Base-by-base conservation (phyloP, 2,888 invertebrate species). In the Apoda limacodes region DNA sequence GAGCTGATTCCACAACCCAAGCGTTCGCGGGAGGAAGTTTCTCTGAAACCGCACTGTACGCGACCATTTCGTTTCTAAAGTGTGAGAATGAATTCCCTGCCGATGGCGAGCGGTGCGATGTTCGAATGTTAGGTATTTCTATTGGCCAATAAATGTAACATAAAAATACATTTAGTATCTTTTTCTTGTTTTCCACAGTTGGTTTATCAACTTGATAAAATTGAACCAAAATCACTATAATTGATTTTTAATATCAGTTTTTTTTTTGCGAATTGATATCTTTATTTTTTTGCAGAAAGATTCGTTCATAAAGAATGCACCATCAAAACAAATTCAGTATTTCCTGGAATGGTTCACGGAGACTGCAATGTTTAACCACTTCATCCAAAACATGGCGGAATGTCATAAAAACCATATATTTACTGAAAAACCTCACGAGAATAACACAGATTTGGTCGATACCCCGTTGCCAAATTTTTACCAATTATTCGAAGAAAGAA, bases 281-380 rank as follows among this genome's bases (percentile, higher is more conserved):
- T n/a, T n/a, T n/a, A 34, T 26, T 13, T 27, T 7, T 14, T 83
- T 83, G 45, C 83, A 92, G 89, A 88, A 87, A 71, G 89, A 91
- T 27, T 64, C 82, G 5, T 92, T 92, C 61, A 82, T 90, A 17
- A 85, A 85, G 46, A 82, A 80, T 40, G 82, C 85, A 3, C 57
- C 81, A 0, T 85, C 88, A 0, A 87, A 87, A 55, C 85, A 86
- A 26, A 82, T 87, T 20, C 85, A 87, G 42, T 85, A 87, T 47
- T 92, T 93, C 62, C 72, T 93, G 1, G 90, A 92, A 44, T 93
- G 93, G 93, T 93, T 94, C 66, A 86, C 89, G 0, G 92, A 93
- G 57, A 93, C 93, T 0, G 89, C 92, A 1, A 92, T 93, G 90
- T 93, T 93, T 62, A 85, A 87, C 39, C 84, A 88, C 28, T 93